These are phyloP conservation scores for Armadillidium nasatum DNA, from an alignment of 1,140 invertebrate genomes.

Conservation along the genomic window DNA sequence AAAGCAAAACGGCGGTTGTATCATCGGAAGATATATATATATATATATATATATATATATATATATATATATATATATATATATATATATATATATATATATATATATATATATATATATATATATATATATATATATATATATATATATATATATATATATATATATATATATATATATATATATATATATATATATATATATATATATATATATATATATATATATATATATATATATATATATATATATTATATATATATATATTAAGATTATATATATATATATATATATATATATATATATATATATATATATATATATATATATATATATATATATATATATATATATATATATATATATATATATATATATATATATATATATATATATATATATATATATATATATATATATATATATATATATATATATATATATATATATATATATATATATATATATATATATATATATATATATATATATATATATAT, in stretches of 20 bases:
- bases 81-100: too few species aligned
- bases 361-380: background rate
- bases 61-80: too few species aligned
- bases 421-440: too few species aligned
- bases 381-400: background rate
- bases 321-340: conserved; percentile 7
- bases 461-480: too few species aligned
- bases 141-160: background rate
- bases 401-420: too few species aligned
- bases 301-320: background rate
- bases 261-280: background rate
- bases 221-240: background rate
- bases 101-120: too few species aligned
- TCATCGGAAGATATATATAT: too few species aligned
- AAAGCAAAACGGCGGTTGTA: too few species aligned
- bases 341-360: background rate
- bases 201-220: background rate
- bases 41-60: too few species aligned
- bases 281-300: background rate
- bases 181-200: background rate
- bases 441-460: too few species aligned
- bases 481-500: too few species aligned
- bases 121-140: too few species aligned
- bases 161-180: background rate
- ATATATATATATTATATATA: background rate